phyloP scores from a whole-genome alignment of 2,888 invertebrate species.

The Beris morrisii region DNA sequence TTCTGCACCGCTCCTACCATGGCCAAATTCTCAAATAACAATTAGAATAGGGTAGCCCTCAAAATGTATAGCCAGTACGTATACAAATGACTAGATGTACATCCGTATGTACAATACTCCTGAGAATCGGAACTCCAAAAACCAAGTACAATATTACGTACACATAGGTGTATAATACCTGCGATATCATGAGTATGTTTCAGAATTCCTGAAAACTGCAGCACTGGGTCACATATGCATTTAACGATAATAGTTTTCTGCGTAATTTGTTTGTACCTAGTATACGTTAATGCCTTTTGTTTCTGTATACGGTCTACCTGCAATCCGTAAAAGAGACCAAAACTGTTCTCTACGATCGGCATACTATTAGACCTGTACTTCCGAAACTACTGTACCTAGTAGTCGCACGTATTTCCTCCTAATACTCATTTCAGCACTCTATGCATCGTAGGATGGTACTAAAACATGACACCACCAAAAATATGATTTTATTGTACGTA shows the following conservation, averaged over 20 bases:
- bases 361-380: background rate
- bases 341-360: too few relatives aligned
- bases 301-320: slow-evolving; percentile 4
- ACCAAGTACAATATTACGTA: too few relatives aligned
- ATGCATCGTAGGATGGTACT: background rate
- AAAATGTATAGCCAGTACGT: background rate
- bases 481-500: slow-evolving; percentile 4
- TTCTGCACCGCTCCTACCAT: slow-evolving; percentile 24
- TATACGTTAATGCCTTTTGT: slow-evolving; percentile 37
- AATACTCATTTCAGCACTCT: background rate
- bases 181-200: background rate
- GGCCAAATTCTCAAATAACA: slow-evolving; percentile 22
- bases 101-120: too few relatives aligned
- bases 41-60: slow-evolving; percentile 21
- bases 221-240: slow-evolving; percentile 49
- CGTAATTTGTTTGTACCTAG: slow-evolving; percentile 49
- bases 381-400: background rate
- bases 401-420: background rate
- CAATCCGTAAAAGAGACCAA: slow-evolving; percentile 7
- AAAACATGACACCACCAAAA: slow-evolving; percentile 13
- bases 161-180: too few relatives aligned
- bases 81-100: too few relatives aligned
- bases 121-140: too few relatives aligned
- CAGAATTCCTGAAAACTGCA: slow-evolving; percentile 31
- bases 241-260: slow-evolving; percentile 56